Base-by-base conservation (phyloP, 2,113 vertebrate genomes). In the Pardalotus punctatus region DNA sequence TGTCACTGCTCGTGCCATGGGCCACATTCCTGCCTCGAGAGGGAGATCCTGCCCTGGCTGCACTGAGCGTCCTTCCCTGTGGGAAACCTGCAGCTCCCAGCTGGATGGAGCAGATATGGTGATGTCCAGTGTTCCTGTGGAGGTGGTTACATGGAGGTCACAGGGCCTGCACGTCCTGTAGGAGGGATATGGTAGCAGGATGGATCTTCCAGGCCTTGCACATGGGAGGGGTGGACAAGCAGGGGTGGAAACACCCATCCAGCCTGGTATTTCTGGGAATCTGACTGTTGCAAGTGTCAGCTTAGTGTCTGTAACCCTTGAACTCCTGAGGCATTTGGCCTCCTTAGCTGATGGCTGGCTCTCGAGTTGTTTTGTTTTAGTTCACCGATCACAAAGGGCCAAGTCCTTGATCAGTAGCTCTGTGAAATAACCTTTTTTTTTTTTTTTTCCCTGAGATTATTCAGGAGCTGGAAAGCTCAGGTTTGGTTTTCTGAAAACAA, bases 331-430 rank as follows among this genome's bases (percentile, higher is more conserved):
- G 40, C 27, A 14, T 31, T 17, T 1, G 1, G 28, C 13, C 35
- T 78, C 35, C 36, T 69, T 22, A 60, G 33, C 54, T 73, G 19
- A 29, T 45, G 40, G 58, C 27, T 64, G n/a, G 36, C n/a, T 20
- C 20, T 62, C 56, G 21, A 60, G 53, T 87, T 61, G 24, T 25
- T 73, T 29, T 45, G 20, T 50, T 81, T 19, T 56, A 28, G 36
- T 67, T 62, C 56, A 22, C 29, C 0, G 0, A 36, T 31, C 25
- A 25, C 5, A 1, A 35, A 56, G 76, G 25, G 47, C 42, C 2
- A 3, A 66, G 35, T 74, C 40, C 40, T 50, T 4, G 0, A 61
- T n/a, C 51, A 50, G n/a, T 19, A 85, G 22, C 43, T 42, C n/a
- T 56, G 29, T 80, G 64, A 83, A 91, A 57, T n/a, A 73, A 69